A percentile compares a stretch with the other conserved stretches of the same genome.
Conservation (phyloP, 2,797 vertebrate genomes). For the Danio tinwini region DNA sequence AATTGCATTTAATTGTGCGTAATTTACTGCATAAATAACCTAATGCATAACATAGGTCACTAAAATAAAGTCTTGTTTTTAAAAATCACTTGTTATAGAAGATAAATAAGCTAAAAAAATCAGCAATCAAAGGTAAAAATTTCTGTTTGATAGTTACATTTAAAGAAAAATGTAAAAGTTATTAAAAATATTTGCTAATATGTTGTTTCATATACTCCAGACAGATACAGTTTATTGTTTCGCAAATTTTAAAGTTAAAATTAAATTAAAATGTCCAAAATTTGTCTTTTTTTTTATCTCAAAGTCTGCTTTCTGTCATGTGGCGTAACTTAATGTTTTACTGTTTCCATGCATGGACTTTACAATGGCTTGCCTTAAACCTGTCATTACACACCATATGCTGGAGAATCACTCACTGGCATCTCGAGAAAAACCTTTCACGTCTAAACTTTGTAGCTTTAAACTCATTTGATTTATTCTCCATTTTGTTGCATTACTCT, state of each 20-base stretch:
- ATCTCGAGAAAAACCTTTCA: background rate
- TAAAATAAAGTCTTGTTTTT: too few relatives aligned
- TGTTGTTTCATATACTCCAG: too few relatives aligned
- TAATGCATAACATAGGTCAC: too few relatives aligned
- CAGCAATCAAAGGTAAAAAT: too few relatives aligned
- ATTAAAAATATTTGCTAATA: too few relatives aligned
- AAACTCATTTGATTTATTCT: background rate
- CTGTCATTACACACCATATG: background rate
- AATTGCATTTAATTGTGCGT: too few relatives aligned
- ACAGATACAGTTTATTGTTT: too few relatives aligned
- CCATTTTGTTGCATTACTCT: background rate
- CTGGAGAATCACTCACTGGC: background rate
- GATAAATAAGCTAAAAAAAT: too few relatives aligned
- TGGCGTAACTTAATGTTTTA: background rate
- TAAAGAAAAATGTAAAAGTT: too few relatives aligned
- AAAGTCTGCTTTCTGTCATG: background rate
- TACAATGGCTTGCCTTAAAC: background rate
- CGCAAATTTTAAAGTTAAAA: background rate
- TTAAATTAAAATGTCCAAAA: background rate
- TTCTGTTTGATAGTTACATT: too few relatives aligned
- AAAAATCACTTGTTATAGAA: too few relatives aligned
- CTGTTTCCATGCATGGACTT: background rate
- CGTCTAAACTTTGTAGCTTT: background rate
- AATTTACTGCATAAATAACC: too few relatives aligned
- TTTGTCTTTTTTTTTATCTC: background rate